A percentile compares a stretch with the other conserved stretches of the same genome.
These are phyloP conservation scores for Tamandua tetradactyla DNA, from an alignment of 2,797 vertebrate genomes.

Conservation along the genomic window DNA sequence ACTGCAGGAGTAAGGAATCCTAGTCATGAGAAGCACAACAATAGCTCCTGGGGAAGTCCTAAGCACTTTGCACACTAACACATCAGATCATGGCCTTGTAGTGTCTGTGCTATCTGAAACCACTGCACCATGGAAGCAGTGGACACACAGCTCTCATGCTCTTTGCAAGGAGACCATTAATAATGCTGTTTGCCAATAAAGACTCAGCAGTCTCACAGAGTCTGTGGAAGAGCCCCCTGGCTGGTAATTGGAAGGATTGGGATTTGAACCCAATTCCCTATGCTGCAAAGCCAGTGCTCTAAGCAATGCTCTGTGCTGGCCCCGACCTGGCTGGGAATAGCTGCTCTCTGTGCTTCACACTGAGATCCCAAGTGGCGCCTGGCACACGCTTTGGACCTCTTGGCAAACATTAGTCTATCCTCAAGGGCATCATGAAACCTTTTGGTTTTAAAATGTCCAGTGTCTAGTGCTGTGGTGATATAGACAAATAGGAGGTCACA, in stretches of 20 bases:
- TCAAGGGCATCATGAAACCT: background rate
- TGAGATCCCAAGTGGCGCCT: background rate
- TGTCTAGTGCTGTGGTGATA: background rate
- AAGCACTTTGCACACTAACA: fast-evolving
- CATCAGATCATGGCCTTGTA: fast-evolving
- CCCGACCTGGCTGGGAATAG: background rate
- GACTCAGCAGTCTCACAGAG: background rate
- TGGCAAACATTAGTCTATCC: background rate
- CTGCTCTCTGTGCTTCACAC: background rate
- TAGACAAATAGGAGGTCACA: background rate
- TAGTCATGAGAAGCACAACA: background rate
- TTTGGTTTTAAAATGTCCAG: background rate
- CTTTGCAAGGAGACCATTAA: background rate
- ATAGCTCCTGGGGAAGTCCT: background rate
- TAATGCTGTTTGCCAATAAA: background rate
- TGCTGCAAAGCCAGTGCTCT: background rate
- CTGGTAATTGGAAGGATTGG: background rate
- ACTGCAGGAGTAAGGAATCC: background rate
- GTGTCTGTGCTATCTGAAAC: fast-evolving
- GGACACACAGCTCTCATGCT: too few species aligned
- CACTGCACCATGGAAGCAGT: background rate
- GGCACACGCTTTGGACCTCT: background rate
- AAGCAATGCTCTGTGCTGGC: fast-evolving
- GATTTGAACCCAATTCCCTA: background rate
- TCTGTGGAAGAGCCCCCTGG: background rate